Base-by-base conservation (phyloP, 92 coral and sea anemone species). In the Desmophyllum pertusum region DNA sequence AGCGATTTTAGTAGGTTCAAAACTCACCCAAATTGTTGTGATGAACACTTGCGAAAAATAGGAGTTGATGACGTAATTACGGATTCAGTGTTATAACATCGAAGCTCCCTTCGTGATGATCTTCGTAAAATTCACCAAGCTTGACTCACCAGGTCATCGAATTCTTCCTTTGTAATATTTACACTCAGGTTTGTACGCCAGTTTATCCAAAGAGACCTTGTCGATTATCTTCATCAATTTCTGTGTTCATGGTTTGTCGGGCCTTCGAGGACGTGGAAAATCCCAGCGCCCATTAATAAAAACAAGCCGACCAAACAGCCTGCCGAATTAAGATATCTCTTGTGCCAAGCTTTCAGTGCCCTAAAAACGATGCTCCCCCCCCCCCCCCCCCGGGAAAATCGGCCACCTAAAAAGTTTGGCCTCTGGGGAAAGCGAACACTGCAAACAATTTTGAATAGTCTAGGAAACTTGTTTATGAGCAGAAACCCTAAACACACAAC, bases 191-290 rank as follows among this genome's bases (percentile, higher is more conserved):
- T 80, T 45, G 72, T 76, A 21, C 75, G 65, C n/a, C 18, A 65
- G 37, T 27, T 69, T 76, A 35, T 52, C 51, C 21, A 81, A 66
- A 1, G 42, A 13, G 6, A 27, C 48, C 52, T 36, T 38, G 52
- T 36, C 25, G 64, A 37, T n/a, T 77, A n/a, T 61, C 40, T 35
- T 38, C 51, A 31, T 37, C 1, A 14, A 19, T 9, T 33, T 2
- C 14, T n/a, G 18, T 18, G 21, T 8, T 64, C 42, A 5, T 74
- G 64, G 70, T 45, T 46, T 25, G n/a, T n/a, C n/a, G 75, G 37
- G 42, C 77, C 67, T 53, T 87, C 91, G 9, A 87, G 76, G 50
- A 48, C 81, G 57, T 76, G 70, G 46, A 87, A 87, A 39, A 87
- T 85, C 29, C 65, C 78, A 5, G 91, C 91, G 59, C 91, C 91